Conservation (phyloP, 2,113 vertebrate genomes). For the Hymenochirus boettgeri region DNA sequence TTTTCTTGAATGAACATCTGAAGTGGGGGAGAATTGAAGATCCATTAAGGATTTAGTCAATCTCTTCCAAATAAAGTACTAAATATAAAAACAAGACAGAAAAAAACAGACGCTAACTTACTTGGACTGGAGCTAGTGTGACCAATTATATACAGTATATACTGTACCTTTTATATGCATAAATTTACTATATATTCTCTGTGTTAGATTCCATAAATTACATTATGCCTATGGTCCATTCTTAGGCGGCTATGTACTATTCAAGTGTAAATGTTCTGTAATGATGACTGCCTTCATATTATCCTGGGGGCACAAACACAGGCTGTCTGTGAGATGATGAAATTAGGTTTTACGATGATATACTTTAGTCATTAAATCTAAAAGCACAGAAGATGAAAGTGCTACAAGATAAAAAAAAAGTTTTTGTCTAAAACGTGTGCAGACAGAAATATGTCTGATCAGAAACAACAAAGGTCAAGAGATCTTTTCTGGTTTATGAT, state of each 20-base stretch:
- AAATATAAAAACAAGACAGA: too few relatives aligned
- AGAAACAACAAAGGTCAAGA: conserved; percentile 16
- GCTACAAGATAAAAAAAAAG: not conserved
- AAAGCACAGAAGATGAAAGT: conserved; percentile 37
- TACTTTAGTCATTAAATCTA: conserved; percentile 34
- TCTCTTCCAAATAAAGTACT: too few relatives aligned
- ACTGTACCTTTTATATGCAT: too few relatives aligned
- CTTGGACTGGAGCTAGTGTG: too few relatives aligned
- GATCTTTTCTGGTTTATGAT: not conserved
- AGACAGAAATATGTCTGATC: conserved; percentile 13
- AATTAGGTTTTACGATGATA: not conserved
- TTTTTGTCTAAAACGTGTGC: conserved; percentile 17
- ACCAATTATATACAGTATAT: too few relatives aligned
- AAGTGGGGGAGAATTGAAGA: too few relatives aligned
- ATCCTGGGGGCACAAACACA: conserved; percentile 9
- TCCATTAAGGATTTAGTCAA: too few relatives aligned
- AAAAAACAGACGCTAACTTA: too few relatives aligned
- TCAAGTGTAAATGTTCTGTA: conserved; percentile 18
- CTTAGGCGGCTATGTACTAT: not conserved
- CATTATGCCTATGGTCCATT: too few relatives aligned
- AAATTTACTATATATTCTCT: too few relatives aligned
- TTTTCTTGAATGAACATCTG: too few relatives aligned
- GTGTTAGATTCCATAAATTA: too few relatives aligned
- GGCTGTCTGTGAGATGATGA: not conserved
- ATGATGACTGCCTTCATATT: conserved; percentile 28